These are phyloP conservation scores for Mesitornis unicolor DNA, from an alignment of 2,113 vertebrate species.

Conservation along the genomic window DNA sequence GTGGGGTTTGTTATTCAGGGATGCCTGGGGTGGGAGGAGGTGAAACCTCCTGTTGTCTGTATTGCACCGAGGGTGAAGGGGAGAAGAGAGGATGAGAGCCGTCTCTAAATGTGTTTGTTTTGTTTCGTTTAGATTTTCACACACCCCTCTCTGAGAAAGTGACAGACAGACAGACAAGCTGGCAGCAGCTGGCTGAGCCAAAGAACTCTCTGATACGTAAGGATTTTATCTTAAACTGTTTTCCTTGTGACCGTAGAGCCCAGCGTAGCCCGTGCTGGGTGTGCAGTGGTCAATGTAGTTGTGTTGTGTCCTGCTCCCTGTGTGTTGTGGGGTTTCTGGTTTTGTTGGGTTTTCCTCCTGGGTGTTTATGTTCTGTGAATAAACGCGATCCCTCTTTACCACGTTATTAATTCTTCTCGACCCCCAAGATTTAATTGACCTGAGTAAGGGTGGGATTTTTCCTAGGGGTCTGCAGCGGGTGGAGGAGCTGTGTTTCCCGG, in stretches of 20 bases:
- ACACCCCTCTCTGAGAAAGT: constrained; percentile 76
- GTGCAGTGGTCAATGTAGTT: neutral
- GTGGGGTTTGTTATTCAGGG: neutral
- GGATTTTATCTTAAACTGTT: constrained; percentile 66
- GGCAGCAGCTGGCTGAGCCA: constrained; percentile 76
- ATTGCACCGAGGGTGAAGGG: neutral
- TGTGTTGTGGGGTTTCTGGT: neutral
- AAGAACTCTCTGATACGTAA: constrained; percentile 76
- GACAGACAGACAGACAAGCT: constrained; percentile 76
- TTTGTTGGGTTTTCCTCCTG: neutral
- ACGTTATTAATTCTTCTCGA: too few relatives aligned
- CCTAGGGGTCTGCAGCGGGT: neutral
- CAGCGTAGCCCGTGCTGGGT: constrained; percentile 1
- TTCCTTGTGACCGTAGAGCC: constrained; percentile 13
- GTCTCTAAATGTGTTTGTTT: constrained; percentile 69
- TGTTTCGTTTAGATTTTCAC: constrained; percentile 75
- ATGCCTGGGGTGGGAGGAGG: constrained; percentile 27
- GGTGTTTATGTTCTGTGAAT: neutral
- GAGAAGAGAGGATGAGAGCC: neutral
- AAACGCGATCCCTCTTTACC: neutral
- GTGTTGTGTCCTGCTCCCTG: neutral
- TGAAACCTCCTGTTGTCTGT: neutral
- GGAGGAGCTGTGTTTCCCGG: neutral
- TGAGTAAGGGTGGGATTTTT: neutral
- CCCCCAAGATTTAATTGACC: neutral